Evolutionary conservation across 2,888 invertebrate species (phyloP), one percentile per base, ranked within the genome.

Genomic region (Drosophila ezoana): DNA sequence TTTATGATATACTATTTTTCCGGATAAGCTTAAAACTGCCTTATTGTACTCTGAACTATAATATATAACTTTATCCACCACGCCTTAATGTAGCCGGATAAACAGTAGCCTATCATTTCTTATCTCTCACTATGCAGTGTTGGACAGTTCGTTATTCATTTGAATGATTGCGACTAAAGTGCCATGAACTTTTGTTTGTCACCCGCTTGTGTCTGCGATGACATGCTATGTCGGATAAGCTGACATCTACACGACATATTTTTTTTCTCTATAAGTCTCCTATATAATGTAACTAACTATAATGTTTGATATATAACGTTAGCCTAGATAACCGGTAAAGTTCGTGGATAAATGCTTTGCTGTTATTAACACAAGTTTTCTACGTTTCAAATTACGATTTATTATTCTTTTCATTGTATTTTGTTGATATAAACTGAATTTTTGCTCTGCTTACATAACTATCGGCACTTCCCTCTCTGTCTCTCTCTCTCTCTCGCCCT

Each of bases 371-470:
- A 28, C 28, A 28, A 28, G 8, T 28, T 28, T 28, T 28, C 28
- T 4, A 35, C 18, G 18, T 4, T 35, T 32, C 40, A 32, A 16
- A 32, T 32, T 32, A 10, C 32, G 6, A 9, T 11, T 35, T 35
- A 9, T 8, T 13, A 5, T 33, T 53, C 10, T 18, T 11, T n/a
- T 33, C 28, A 28, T 16, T 32, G 3, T 9, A 2, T 32, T 28
- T 40, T 40, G 18, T 52, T 52, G 18, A 6, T 41, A n/a, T n/a
- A 23, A 37, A 23, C 11, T 1, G 3, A 14, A 35, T 13, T 43
- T 13, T n/a, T 33, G 41, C 33, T 18, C 18, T 28, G 38, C 38
- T 43, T 53, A 35, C 33, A 35, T 43, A 43, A 51, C 10, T 35
- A 44, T 33, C 43, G 14, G 3, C 11, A 20, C 16, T 5, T 41